These are phyloP conservation scores for Eurystomus gularis DNA, from an alignment of 2,113 vertebrate genomes.

Conservation along the genomic window DNA sequence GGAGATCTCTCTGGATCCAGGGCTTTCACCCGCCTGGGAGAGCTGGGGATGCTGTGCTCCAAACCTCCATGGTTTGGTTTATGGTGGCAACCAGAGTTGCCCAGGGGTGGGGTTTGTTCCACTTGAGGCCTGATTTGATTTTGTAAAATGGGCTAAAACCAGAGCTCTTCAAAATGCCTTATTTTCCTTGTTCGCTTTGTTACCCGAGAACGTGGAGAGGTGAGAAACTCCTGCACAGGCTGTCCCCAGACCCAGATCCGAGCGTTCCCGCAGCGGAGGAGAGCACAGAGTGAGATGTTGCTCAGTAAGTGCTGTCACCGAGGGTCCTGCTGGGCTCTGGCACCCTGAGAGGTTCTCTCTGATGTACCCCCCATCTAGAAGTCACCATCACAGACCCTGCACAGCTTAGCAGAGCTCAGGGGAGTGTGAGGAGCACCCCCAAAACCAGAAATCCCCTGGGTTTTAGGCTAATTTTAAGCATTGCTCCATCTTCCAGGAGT, in stretches of 20 bases:
- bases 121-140: accelerated
- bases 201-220: background rate
- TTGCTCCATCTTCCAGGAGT: background rate
- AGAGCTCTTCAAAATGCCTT: slow-evolving; percentile 29
- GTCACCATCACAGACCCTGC: background rate
- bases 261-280: accelerated
- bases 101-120: background rate
- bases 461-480: slow-evolving; percentile 5
- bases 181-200: background rate
- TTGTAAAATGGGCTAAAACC: background rate
- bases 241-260: accelerated
- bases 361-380: background rate
- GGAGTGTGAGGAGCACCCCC: background rate
- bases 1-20: background rate
- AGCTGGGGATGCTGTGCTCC: background rate
- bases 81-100: background rate
- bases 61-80: background rate
- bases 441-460: background rate
- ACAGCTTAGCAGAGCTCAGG: background rate
- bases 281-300: background rate
- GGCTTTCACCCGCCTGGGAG: background rate
- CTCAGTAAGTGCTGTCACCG: background rate
- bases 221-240: background rate
- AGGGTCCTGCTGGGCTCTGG: background rate
- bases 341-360: background rate